Evolutionary conservation across 2,888 invertebrate genomes (phyloP), one percentile per base, ranked within the genome.

Genomic region (Chromoteleia sp.): DNA sequence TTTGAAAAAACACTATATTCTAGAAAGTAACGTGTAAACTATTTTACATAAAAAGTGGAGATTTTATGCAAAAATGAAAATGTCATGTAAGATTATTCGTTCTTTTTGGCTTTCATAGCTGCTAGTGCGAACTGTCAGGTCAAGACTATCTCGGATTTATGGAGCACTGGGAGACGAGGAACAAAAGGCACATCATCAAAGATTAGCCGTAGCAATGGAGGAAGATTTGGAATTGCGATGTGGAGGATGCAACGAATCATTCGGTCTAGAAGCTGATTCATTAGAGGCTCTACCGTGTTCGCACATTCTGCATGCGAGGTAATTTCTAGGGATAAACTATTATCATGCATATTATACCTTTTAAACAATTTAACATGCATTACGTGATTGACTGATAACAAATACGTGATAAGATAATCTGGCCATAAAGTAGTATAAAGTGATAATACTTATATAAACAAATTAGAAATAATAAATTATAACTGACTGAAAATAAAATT

Each of bases 301-400:
- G 1, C 97, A 97, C 89, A 97, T 97, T 84, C 94, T 97, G 54
- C 97, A 97, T 88, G 95, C 96, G 45, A 95, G 96, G 96, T 96
- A 91, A 83, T 61, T 78, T 78, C 29, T 10, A 5, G 7, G 12
- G 39, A 56, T 48, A 43, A 36, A 77, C 39, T 21, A 65, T 63
- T 81, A 33, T 50, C 12, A 43, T 39, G 59, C 6, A 33, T 59
- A 67, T 41, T 30, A 19, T 25, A 48, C 29, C 8, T n/a, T 61
- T 56, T 36, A 41, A 52, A 25, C 21, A 41, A 52, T 30, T 50
- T 43, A 43, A 29, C 1, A 43, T 54, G 8, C n/a, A 36, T 1
- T 10, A 6, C 2, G 5, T 25, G 5, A 25, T 25, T 25, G 5
- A 25, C 25, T 4, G 25, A 5, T 36, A n/a, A n/a, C 10, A 36